Percentiles rank a stretch among this genome's conserved stretches.
These are phyloP conservation scores for Erethizon dorsatum DNA, from an alignment of 2,797 vertebrate genomes.

Conservation along the genomic window DNA sequence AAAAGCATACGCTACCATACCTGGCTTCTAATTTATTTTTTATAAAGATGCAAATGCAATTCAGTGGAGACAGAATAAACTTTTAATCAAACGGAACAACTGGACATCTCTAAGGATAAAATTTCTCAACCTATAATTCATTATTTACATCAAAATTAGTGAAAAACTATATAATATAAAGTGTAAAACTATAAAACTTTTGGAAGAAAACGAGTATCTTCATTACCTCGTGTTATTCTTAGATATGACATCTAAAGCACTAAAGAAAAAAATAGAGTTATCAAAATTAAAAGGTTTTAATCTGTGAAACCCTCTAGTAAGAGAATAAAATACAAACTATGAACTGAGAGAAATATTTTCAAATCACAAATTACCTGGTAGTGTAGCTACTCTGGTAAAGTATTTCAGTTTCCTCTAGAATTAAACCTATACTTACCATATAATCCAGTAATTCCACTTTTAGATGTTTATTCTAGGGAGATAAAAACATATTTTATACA, in stretches of 20 bases:
- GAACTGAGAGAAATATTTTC: background rate
- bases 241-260: background rate
- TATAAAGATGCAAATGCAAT: background rate
- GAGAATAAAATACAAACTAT: background rate
- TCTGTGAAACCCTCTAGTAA: conserved; percentile 1
- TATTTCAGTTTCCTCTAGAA: background rate
- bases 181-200: background rate
- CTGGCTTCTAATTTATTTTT: background rate
- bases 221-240: background rate
- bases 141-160: background rate
- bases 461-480: background rate
- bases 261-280: background rate
- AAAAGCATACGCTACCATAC: background rate
- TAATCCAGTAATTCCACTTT: background rate
- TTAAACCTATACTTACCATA: background rate
- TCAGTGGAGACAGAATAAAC: background rate
- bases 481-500: background rate
- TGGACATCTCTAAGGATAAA: background rate
- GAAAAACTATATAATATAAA: background rate
- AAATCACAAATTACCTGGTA: background rate
- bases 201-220: background rate
- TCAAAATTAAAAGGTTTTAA: background rate
- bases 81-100: background rate
- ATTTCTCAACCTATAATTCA: background rate
- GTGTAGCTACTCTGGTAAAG: background rate